Percentiles rank a stretch among this genome's conserved stretches.
Conservation (phyloP, 2,888 invertebrate genomes). For the Leucophora obtusa region DNA sequence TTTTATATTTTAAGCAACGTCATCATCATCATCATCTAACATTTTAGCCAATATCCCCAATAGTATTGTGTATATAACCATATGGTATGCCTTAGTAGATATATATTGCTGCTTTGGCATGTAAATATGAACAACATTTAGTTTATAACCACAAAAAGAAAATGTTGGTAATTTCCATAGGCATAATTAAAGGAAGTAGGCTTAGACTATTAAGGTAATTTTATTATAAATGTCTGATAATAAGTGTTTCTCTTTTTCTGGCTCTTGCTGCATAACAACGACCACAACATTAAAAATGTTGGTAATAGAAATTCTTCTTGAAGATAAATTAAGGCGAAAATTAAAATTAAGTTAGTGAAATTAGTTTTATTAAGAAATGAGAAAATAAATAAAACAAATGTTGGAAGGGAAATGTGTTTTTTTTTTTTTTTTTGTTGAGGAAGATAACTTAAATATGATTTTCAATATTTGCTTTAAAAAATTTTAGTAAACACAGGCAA, state of each 20-base stretch:
- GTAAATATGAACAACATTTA: constrained; percentile 14
- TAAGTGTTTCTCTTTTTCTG: not conserved
- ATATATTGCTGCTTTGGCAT: constrained; percentile 22
- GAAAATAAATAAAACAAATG: no score
- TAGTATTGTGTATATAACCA: constrained; percentile 8
- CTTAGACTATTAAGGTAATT: constrained; percentile 43
- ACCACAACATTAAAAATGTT: not conserved
- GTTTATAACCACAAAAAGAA: constrained; percentile 39
- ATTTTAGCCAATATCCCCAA: constrained; percentile 38
- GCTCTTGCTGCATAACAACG: not conserved
- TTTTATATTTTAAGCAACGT: not conserved
- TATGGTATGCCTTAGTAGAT: not conserved
- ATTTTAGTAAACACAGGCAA: no score
- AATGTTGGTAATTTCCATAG: constrained; percentile 47
- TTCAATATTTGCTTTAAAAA: no score
- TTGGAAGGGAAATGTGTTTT: no score
- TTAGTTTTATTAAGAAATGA: not conserved
- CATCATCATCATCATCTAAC: constrained; percentile 3
- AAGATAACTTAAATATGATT: no score
- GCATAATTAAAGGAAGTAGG: constrained; percentile 47
- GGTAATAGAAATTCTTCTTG: not conserved
- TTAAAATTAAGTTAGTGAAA: not conserved
- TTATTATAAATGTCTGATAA: constrained; percentile 39
- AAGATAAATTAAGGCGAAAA: not conserved
- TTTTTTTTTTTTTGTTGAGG: no score